Base-by-base conservation (phyloP, 2,797 vertebrate species). In the Periparus ater region DNA sequence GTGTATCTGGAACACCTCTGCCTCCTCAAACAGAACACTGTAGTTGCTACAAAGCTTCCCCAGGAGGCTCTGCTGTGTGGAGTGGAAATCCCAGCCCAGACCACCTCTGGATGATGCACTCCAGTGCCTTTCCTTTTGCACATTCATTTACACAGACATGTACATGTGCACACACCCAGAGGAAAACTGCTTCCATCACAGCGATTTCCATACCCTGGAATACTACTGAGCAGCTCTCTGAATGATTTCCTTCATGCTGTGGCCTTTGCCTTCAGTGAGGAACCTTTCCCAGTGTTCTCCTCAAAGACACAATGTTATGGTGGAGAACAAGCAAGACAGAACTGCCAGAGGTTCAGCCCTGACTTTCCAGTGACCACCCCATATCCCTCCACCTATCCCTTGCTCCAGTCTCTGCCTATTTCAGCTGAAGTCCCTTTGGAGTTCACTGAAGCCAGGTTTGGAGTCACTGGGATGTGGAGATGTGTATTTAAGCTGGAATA, bases 1-100 rank as follows among this genome's bases (percentile, higher is more conserved):
- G 6, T 53, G 71, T 71, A 48, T 40, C 83, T 86, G 84, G 92
- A 93, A 78, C 53, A 71, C 60, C 74, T 87, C 91, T 95, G 80
- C 62, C 85, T 94, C 72, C 91, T 85, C 73, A 76, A 91, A 86
- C 67, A 75, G 75, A 93, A 62, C 60, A 5, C 57, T 38, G 44
- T 4, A 32, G 53, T 29, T 95, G 54, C 76, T 86, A 65, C 85
- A 95, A 67, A 93, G 81, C n/a, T 67, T 85, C n/a, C 48, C 61
- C 73, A n/a, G 1, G 7, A 85, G 87, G 61, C 45, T 81, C 51
- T 61, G 65, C 76, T 50, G n/a, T 40, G 48, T 32, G 76, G n/a
- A 44, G 48, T 32, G 76, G 79, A 72, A 91, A 75, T 47, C 61
- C 68, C 29, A 45, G 82, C 73, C 84, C 92, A 91, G 91, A 61